Evolutionary conservation across 2,797 vertebrate genomes (phyloP).

Genomic region (Rallus crepitans): DNA sequence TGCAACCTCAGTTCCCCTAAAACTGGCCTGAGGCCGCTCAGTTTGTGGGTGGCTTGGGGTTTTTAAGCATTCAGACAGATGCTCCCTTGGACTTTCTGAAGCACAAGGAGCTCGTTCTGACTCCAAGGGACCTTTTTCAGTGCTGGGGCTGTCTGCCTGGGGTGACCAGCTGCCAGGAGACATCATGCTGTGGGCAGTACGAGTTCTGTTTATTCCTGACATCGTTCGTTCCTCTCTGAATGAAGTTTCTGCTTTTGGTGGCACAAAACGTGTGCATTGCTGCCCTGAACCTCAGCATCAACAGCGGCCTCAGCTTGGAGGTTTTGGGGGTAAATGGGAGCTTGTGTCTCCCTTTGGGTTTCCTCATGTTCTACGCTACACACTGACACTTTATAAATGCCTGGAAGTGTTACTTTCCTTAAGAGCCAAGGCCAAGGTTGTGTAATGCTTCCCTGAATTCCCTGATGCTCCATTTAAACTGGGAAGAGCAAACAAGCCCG

Average conservation of each 20-base stretch:
- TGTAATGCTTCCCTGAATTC: background rate
- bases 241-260: background rate
- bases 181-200: background rate
- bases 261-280: background rate
- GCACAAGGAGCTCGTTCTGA: background rate
- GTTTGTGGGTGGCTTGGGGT: background rate
- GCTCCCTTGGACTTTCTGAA: background rate
- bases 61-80: background rate
- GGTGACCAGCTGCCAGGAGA: background rate
- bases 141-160: background rate
- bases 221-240: background rate
- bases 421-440: background rate
- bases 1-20: background rate
- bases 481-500: background rate
- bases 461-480: background rate
- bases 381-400: background rate
- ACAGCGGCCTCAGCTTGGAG: background rate
- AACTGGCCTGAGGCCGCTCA: background rate
- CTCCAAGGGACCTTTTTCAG: rapidly evolving
- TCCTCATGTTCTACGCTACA: rapidly evolving
- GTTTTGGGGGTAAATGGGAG: background rate
- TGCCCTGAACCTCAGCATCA: background rate
- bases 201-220: background rate
- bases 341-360: background rate
- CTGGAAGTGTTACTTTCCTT: background rate